Percentiles rank a stretch among this genome's conserved stretches.
Evolutionary conservation across 1,140 invertebrate species (phyloP).

Genomic region (Diachasmimorpha longicaudata): DNA sequence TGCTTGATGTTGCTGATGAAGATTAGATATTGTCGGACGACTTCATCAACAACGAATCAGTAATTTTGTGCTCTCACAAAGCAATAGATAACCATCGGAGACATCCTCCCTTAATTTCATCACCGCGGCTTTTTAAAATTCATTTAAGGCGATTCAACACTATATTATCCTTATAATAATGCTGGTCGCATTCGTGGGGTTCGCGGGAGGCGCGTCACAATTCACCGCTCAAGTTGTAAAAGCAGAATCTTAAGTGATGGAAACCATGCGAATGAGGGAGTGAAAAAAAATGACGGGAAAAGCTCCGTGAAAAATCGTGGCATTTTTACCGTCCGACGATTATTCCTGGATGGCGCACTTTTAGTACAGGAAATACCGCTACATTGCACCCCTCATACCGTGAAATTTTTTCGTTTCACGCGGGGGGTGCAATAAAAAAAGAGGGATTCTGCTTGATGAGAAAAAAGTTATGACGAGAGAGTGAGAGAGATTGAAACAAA

Average conservation of each 20-base stretch:
- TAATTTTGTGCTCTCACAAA: not conserved
- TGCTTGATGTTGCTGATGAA: not conserved
- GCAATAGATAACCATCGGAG: not conserved
- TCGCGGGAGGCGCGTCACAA: not conserved
- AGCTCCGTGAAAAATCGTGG: not conserved
- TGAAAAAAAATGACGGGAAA: not conserved
- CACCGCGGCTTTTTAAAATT: not conserved
- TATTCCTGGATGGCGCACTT: not conserved
- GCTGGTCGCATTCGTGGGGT: not conserved
- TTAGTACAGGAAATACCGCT: constrained; percentile 1
- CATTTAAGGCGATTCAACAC: not conserved
- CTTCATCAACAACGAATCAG: not conserved
- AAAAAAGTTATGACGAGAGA: not conserved
- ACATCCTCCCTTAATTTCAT: not conserved
- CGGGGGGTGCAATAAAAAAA: not conserved
- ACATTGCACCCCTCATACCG: not conserved
- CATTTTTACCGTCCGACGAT: not conserved
- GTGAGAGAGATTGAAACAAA: not conserved
- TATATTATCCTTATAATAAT: not conserved
- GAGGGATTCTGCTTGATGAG: not conserved
- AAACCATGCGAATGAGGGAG: not conserved
- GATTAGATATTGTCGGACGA: not conserved
- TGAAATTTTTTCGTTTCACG: not conserved
- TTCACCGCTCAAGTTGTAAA: not conserved
- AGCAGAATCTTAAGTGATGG: not conserved